Base-by-base conservation (phyloP, 2,888 invertebrate species). In the Troides aeacus region DNA sequence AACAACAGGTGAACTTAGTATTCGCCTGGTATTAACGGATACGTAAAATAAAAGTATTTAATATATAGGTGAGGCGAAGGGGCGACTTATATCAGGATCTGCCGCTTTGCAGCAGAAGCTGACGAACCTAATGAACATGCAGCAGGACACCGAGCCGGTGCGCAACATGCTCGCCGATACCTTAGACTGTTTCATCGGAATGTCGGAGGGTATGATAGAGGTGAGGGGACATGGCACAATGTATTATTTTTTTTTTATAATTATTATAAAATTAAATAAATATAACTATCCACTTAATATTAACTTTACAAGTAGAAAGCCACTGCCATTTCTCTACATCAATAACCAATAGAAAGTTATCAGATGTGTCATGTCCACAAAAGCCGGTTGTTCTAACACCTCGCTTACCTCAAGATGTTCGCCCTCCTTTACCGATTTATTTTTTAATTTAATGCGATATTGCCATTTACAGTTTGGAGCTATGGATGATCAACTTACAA, bases 181-280 rank as follows among this genome's bases (percentile, higher is more conserved):
- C 53, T 86, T 97, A 0, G 97, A 97, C 82, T 95, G 95, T 70
- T 94, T 96, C 72, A 94, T 95, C 80, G 96, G 96, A 36, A 93
- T 95, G 71, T 94, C 94, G 0, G 94, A 95, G 79, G 96, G 96
- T 0, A 84, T 88, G 1, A 80, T 83, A n/a, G 90, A 90, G 85
- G 90, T 90, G 70, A 64, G 10, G 10, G 18, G 10, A 46, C 7
- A 24, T 60, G 6, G 17, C 30, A 23, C 59, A 30, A 12, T 39
- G 18, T 53, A 2, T n/a, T 12, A n/a, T n/a, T 5, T 53, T 53
- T n/a, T 53, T 3, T 53, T 53, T 53, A 21, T 21, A n/a, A 53
- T n/a, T 4, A n/a, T n/a, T 53, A 6, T 53, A n/a, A 53, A n/a
- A 5, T n/a, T 1, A 53, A 53, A 7, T n/a, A 18, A 53, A 46